Base-by-base conservation (phyloP, 2,888 invertebrate genomes). In the Synanthedon vespiformis region DNA sequence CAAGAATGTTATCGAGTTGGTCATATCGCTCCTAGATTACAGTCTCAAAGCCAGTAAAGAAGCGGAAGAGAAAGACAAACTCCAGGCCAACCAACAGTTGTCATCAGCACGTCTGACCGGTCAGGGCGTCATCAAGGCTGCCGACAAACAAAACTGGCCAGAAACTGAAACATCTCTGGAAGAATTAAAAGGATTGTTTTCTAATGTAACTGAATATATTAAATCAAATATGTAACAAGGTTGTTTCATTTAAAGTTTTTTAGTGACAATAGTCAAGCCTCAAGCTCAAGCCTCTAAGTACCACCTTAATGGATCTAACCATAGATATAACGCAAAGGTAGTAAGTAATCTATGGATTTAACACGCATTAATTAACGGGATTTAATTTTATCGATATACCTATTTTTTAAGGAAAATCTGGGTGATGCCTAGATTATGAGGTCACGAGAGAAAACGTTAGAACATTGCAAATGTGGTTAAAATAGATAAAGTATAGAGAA, bases 1-100 rank as follows among this genome's bases (percentile, higher is more conserved):
- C 62, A 76, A 88, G 55, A 89, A 90, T 67, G 91, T 94, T 0
- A 73, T 94, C 12, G 77, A 89, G 52, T 70, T 93, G 8, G 90
- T 92, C 47, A 72, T 79, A 16, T 83, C 88, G 51, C 75, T 94
- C 16, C 88, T 91, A 12, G 88, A 91, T 56, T 77, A 82, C 34
- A 90, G 91, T 55, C 64, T 91, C 44, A 86, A 88, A 55, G 90
- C 90, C 1, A 70, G 80, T 1, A 74, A 84, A 48, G 83, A 84
- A 8, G 75, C 83, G 1, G 74, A 75, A 6, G 83, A 83, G 2
- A 82, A 80, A 10, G 89, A 89, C 16, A 84, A 83, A 50, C 77
- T 80, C 1, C 87, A 88, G 70, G 87, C 88, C 0, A 81, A 88
- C 13, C 90, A 90, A 12, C 89, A 89, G 57, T 61, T 91, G 0